Evolutionary conservation across 2,797 vertebrate genomes (phyloP), one percentile per base, ranked within the genome.

Genomic region (Sebastes itinus): DNA sequence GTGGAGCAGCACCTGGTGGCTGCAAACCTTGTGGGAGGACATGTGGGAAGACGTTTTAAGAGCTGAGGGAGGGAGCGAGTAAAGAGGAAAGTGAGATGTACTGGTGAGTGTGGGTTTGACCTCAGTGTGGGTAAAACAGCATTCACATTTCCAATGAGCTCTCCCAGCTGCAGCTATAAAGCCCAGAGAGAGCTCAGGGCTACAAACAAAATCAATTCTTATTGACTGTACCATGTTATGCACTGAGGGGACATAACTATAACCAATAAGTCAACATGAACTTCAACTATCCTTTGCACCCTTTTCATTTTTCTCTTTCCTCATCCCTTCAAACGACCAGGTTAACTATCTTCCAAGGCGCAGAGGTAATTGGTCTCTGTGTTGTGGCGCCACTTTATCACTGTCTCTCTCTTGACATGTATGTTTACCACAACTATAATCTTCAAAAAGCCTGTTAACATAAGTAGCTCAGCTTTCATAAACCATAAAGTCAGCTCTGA

Each of bases 381-480:
- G 91, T 93, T 90, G 89, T 84, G 82, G 83, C 92, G 89, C 84
- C 79, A 86, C 82, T 92, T 93, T 87, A 92, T 94, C 92, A 63
- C 84, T 30, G 86, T 90, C 92, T 92, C 90, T 91, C 93, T 93
- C 89, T 87, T 95, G 94, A 96, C 95, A 95, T 92, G 92, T 95
- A 94, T 96, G 95, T 96, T 96, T 96, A 96, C 95, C 94, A 95
- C 94, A 92, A 95, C 91, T 92, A 85, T 96, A 96, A 96, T 96
- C 96, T 96, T 95, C 94, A 96, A 95, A 95, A 96, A 96, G 95
- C 95, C 93, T 96, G 95, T 96, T 96, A 96, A 94, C 95, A 96
- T 96, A 96, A 96, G 95, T 92, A 96, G 95, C 95, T 96, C 94
- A 93, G 94, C 92, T 95, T 94, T 95, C 95, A 95, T 94, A 94